Evolutionary conservation across 2,113 vertebrate genomes (phyloP).

Genomic region (Ancistrus triradiatus): DNA sequence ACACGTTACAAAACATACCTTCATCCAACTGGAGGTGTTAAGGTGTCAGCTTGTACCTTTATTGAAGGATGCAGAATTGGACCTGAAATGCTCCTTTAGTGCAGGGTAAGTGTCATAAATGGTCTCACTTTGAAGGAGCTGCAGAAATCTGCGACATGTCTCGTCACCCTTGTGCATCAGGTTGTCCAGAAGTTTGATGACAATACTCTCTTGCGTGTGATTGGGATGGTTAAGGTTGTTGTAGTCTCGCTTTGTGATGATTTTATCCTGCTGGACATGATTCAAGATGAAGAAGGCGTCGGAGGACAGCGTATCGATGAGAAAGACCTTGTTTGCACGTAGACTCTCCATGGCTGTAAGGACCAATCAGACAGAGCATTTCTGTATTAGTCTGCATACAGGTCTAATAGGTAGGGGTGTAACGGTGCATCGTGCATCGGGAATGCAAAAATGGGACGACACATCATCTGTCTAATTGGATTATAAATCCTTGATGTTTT

Average conservation of each 20-base stretch:
- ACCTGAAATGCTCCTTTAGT: conserved; percentile 11
- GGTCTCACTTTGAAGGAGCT: conserved; percentile 44
- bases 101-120: conserved; percentile 30
- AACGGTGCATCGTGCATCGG: too few species aligned
- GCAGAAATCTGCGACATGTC: conserved; percentile 43
- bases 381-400: too few species aligned
- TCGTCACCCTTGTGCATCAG: conserved; percentile 56
- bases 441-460: too few species aligned
- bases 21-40: not conserved
- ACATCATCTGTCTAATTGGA: too few species aligned
- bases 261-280: not conserved
- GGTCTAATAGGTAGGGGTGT: too few species aligned
- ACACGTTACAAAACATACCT: not conserved
- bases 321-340: conserved; percentile 37
- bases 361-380: too few species aligned
- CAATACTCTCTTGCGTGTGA: conserved; percentile 1
- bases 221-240: conserved; percentile 46
- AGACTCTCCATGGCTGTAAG: conserved; percentile 29
- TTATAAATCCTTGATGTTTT: too few species aligned
- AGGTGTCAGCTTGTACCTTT: not conserved
- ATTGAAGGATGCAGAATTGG: rapidly evolving
- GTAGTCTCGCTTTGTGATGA: conserved; percentile 55
- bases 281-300: conserved; percentile 49
- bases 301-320: conserved; percentile 21
- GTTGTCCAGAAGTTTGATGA: conserved; percentile 55